Percentiles rank a stretch among this genome's conserved stretches.
These are phyloP conservation scores for Blastobasis adustella DNA, from an alignment of 2,888 invertebrate species.

Conservation along the genomic window DNA sequence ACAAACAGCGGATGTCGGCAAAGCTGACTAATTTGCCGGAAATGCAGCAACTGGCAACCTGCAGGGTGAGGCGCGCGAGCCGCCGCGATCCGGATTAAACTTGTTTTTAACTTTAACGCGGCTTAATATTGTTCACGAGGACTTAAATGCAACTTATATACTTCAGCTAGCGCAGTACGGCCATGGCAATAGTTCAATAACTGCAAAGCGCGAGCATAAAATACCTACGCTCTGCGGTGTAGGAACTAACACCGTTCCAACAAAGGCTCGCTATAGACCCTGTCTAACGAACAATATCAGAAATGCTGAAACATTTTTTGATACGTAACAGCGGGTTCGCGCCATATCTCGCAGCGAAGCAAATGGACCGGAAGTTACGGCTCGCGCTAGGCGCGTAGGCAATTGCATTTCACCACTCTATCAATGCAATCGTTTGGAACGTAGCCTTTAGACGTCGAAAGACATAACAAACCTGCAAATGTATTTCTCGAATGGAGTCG, in stretches of 20 bases:
- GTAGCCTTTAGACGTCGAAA: too few relatives aligned
- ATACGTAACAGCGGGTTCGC: too few relatives aligned
- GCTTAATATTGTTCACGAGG: constrained; percentile 67
- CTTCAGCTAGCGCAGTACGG: constrained; percentile 36
- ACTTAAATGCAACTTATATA: constrained; percentile 61
- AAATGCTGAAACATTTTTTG: too few relatives aligned
- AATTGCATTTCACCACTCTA: too few relatives aligned
- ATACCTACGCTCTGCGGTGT: not conserved
- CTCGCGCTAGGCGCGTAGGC: too few relatives aligned
- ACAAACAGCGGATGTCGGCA: not conserved
- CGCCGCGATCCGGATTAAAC: constrained; percentile 64
- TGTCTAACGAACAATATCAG: too few relatives aligned
- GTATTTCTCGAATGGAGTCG: not conserved
- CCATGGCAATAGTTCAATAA: constrained; percentile 33
- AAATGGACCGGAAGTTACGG: too few relatives aligned
- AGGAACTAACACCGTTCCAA: too few relatives aligned
- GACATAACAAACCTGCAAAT: too few relatives aligned
- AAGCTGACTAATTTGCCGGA: constrained; percentile 42
- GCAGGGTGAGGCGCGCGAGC: constrained; percentile 32
- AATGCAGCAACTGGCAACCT: constrained; percentile 45
- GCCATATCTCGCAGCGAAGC: too few relatives aligned
- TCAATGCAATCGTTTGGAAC: too few relatives aligned
- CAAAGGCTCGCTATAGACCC: too few relatives aligned
- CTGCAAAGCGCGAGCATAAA: not conserved
- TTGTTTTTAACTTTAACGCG: constrained; percentile 70